phyloP scores from a whole-genome alignment of 53 echinoderm and acorn worm species.

The Henricia sp. region DNA sequence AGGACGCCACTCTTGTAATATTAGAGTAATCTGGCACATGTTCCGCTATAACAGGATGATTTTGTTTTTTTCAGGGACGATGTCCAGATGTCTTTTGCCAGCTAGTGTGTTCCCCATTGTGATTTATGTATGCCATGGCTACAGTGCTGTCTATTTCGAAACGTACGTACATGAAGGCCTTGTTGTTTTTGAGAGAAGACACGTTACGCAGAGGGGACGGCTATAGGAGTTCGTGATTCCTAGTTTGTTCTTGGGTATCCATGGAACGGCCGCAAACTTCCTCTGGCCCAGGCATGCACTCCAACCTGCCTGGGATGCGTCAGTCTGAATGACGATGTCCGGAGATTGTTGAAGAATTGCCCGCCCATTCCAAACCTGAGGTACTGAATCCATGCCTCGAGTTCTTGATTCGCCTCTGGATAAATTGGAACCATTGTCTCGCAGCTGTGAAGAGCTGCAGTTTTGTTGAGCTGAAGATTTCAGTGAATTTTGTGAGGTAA shows the following conservation, averaged over 20 bases:
- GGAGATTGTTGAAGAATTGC: background rate
- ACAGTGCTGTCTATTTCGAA: background rate
- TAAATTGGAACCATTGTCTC: background rate
- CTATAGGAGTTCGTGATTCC: background rate
- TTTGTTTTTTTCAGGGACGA: too few relatives aligned
- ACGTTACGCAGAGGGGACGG: background rate
- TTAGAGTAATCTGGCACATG: too few relatives aligned
- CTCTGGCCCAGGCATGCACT: background rate
- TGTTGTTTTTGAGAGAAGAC: background rate
- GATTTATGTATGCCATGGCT: background rate
- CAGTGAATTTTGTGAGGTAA: background rate
- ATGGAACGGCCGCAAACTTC: background rate
- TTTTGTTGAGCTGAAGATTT: background rate
- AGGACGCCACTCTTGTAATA: background rate
- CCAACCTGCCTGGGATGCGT: constrained; percentile 7
- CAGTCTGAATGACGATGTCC: constrained; percentile 2
- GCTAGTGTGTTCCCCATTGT: background rate
- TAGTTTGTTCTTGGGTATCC: background rate
- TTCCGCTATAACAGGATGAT: too few relatives aligned
- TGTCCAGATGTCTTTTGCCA: too few relatives aligned
- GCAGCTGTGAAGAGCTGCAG: too few relatives aligned
- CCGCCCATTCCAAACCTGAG: background rate
- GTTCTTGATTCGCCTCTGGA: background rate
- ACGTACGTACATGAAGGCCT: background rate
- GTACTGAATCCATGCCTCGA: background rate